Evolutionary conservation across 1,140 invertebrate genomes (phyloP), one percentile per base, ranked within the genome.

Genomic region (Caerostris extrusa): DNA sequence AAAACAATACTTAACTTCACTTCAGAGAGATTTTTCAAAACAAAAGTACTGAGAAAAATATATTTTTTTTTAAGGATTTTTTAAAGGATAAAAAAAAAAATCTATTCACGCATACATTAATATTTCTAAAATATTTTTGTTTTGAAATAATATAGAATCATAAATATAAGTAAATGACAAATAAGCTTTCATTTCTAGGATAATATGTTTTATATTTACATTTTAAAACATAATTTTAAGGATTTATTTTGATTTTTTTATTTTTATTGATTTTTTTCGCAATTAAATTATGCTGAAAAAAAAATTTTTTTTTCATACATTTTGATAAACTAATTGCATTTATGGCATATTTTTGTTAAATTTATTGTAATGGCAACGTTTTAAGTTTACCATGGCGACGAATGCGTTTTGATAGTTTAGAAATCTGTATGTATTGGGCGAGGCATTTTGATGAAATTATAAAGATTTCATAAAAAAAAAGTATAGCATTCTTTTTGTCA

Each of bases 301-400:
- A 34, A 34, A 2, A 2, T 64, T 64, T 64, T 64, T 64, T 64
- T 64, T 64, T 17, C 61, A 17, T 64, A 64, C 3, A 64, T 17
- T 8, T 64, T 8, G 1, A 64, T 10, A 8, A 64, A 64, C 8
- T 17, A 8, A 64, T 64, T 64, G 8, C 61, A 64, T 10, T 64
- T 10, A 64, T 64, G 61, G 34, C 61, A 64, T 10, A 64, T 64
- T 2, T 1, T 64, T 34, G 34, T 34, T 34, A 34, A 34, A 34
- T 64, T 64, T 64, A 64, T 12, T 4, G 10, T 34, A 53, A 64
- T 88, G 86, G 60, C 86, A 88, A 55, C 50, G n/a, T 6, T 50
- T 14, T 17, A 61, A 34, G 86, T 88, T 88, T 88, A 12, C 86
- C 86, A 88, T 88, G 86, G 86, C 86, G 86, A 88, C 86, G 86